These are phyloP conservation scores for Syngnathus acus DNA, from an alignment of 2,797 vertebrate genomes.

Conservation along the genomic window DNA sequence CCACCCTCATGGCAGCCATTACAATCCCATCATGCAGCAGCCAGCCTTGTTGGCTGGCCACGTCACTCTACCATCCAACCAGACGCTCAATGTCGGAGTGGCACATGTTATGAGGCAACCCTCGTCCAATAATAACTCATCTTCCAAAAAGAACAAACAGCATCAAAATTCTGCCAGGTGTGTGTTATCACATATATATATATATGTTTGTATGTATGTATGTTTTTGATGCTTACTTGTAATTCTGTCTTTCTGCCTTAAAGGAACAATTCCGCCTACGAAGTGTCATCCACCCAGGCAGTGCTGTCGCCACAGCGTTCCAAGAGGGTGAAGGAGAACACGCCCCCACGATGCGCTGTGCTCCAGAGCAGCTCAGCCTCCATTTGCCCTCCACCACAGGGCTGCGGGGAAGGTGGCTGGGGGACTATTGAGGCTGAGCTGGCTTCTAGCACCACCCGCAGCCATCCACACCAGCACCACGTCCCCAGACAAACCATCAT, in stretches of 20 bases:
- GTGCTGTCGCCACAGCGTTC: slow-evolving; percentile 89
- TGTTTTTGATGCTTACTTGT: background rate
- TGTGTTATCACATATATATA: background rate
- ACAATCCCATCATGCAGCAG: slow-evolving; percentile 99
- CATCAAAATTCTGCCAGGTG: slow-evolving; percentile 88
- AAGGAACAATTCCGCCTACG: slow-evolving; percentile 86
- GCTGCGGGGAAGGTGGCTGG: slow-evolving; percentile 71
- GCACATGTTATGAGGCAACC: slow-evolving; percentile 98
- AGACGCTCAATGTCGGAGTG: slow-evolving; percentile 93
- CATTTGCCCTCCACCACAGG: slow-evolving; percentile 70
- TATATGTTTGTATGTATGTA: too few species aligned
- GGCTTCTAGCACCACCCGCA: slow-evolving; percentile 76
- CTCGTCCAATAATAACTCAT: slow-evolving; percentile 75
- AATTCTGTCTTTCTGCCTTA: slow-evolving; percentile 4
- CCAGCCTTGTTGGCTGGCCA: slow-evolving; percentile 87
- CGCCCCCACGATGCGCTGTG: slow-evolving; percentile 88
- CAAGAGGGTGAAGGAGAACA: slow-evolving; percentile 97
- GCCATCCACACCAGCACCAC: slow-evolving; percentile 72
- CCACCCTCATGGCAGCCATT: slow-evolving; percentile 90
- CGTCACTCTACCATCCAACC: slow-evolving; percentile 87
- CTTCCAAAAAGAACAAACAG: slow-evolving; percentile 90
- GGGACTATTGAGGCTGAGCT: slow-evolving; percentile 62
- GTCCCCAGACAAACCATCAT: slow-evolving; percentile 92
- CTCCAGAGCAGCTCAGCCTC: slow-evolving; percentile 74
- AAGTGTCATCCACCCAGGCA: slow-evolving; percentile 89